Conservation (phyloP, 1,140 invertebrate species). For the Calephelis nemesis region DNA sequence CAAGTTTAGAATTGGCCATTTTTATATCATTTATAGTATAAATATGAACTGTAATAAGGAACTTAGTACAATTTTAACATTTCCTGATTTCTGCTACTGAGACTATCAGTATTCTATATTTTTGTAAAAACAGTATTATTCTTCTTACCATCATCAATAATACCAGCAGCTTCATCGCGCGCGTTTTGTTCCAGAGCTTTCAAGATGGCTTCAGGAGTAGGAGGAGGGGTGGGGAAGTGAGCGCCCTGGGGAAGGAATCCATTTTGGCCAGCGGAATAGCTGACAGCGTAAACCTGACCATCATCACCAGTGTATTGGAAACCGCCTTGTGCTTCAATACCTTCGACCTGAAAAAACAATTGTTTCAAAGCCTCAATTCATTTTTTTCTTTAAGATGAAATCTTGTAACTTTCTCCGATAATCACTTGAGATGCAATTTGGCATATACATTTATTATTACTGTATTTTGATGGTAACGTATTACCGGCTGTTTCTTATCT, state of each 20-base stretch:
- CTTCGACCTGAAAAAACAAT: constrained; percentile 66
- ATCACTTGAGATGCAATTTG: too few species aligned
- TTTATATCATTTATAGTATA: too few species aligned
- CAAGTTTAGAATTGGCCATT: too few species aligned
- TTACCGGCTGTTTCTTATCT: too few species aligned
- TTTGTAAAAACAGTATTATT: neutral
- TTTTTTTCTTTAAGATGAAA: neutral
- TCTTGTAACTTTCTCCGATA: too few species aligned
- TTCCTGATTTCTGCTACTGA: neutral
- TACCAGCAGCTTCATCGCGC: constrained; percentile 68
- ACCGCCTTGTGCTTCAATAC: constrained; percentile 81
- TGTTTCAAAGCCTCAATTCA: neutral
- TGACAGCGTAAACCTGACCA: constrained; percentile 82
- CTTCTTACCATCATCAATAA: constrained; percentile 69
- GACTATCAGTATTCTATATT: neutral
- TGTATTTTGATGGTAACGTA: too few species aligned
- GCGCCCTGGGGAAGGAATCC: constrained; percentile 82
- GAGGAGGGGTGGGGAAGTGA: constrained; percentile 84
- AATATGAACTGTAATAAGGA: too few species aligned
- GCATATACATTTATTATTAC: too few species aligned
- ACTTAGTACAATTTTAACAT: neutral
- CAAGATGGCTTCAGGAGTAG: constrained; percentile 83
- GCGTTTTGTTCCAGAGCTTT: constrained; percentile 82
- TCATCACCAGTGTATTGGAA: constrained; percentile 84
- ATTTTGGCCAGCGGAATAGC: constrained; percentile 82